Percentiles rank a stretch among this genome's conserved stretches.
Conservation (phyloP, 2,113 vertebrate species). For the Gopherus evgoodei region DNA sequence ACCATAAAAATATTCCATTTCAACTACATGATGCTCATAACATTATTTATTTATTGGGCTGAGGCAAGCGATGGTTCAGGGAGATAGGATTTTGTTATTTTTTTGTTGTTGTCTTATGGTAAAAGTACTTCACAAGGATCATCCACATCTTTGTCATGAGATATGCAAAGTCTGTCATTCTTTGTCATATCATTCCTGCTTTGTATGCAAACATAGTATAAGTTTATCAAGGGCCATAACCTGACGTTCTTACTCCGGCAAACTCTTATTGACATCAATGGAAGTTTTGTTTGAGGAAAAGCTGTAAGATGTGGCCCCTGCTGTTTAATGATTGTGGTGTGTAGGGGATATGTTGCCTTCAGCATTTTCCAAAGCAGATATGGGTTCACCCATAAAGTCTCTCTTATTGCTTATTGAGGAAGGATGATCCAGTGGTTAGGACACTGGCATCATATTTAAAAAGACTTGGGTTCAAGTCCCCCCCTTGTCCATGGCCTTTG, state of each 20-base stretch:
- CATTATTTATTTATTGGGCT: constrained; percentile 35
- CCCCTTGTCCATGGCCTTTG: not conserved
- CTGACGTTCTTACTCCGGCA: not conserved
- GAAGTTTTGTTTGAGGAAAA: not conserved
- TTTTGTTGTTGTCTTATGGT: not conserved
- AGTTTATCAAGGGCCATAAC: not conserved
- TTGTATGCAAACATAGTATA: not conserved
- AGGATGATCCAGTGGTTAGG: not conserved
- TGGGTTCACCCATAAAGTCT: not conserved
- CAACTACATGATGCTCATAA: constrained; percentile 33
- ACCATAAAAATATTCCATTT: constrained; percentile 70
- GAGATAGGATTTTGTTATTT: not conserved
- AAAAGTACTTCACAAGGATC: not conserved
- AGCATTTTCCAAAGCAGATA: not conserved
- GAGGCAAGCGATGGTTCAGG: not conserved
- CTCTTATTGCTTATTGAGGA: not conserved
- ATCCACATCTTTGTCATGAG: not conserved
- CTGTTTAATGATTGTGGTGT: not conserved
- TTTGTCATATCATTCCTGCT: not conserved
- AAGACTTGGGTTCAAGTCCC: not conserved
- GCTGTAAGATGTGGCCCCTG: not conserved
- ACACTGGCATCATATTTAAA: not conserved
- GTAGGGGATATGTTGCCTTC: not conserved
- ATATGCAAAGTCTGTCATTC: not conserved
- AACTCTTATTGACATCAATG: not conserved